phyloP scores from a whole-genome alignment of 1,140 invertebrate genomes.

The Lepidurus packardi region DNA sequence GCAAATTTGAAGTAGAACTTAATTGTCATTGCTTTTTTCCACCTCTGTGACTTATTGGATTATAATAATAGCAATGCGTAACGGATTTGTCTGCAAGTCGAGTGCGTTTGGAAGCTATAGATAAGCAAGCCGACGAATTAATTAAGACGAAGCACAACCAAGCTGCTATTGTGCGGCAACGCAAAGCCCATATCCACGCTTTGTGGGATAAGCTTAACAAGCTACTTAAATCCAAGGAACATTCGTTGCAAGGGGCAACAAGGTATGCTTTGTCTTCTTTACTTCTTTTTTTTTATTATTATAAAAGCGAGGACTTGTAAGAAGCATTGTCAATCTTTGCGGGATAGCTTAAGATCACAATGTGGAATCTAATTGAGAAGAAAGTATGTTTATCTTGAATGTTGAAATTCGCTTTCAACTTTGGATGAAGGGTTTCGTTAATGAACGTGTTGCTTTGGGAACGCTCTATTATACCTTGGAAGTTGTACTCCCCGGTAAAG shows the following conservation, averaged over 20 bases:
- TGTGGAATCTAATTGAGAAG: too few relatives aligned
- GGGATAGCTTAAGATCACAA: too few relatives aligned
- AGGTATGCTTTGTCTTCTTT: slow-evolving; percentile 49
- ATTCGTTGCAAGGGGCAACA: slow-evolving; percentile 81
- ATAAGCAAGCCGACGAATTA: slow-evolving; percentile 65
- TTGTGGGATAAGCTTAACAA: slow-evolving; percentile 83
- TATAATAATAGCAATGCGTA: slow-evolving; percentile 69
- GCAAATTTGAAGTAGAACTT: slow-evolving; percentile 76
- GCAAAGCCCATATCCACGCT: slow-evolving; percentile 77
- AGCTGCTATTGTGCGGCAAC: slow-evolving; percentile 71
- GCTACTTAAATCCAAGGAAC: slow-evolving; percentile 64
- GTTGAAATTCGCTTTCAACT: too few relatives aligned
- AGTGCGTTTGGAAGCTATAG: slow-evolving; percentile 81
- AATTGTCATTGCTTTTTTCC: background rate
- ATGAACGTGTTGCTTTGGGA: too few relatives aligned
- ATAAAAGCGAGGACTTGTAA: too few relatives aligned
- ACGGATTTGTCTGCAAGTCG: slow-evolving; percentile 90
- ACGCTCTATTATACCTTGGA: too few relatives aligned
- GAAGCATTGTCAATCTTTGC: too few relatives aligned
- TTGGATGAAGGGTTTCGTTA: too few relatives aligned
- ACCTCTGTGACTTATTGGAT: slow-evolving; percentile 38
- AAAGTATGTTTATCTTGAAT: too few relatives aligned
- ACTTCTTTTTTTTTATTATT: background rate
- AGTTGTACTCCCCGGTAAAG: too few relatives aligned
- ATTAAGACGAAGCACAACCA: slow-evolving; percentile 78